Evolutionary conservation across 2,797 vertebrate genomes (phyloP).

Genomic region (Notolepis coatsorum): DNA sequence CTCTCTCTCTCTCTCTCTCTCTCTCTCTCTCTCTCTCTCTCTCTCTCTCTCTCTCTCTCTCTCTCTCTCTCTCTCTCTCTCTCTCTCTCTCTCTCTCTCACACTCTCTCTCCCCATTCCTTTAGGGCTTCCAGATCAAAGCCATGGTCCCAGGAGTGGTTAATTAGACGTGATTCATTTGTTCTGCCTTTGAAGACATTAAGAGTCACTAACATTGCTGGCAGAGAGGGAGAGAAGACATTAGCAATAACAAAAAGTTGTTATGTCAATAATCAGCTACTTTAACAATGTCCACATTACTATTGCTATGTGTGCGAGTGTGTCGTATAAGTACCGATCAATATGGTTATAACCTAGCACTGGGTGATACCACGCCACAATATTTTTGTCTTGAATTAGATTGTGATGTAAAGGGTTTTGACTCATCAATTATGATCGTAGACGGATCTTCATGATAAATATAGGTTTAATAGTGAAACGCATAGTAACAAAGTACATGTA

Average conservation of each 20-base stretch:
- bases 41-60: not conserved
- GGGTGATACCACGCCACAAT: no score
- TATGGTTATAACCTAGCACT: no score
- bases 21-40: not conserved
- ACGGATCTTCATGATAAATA: no score
- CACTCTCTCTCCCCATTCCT: slow-evolving; percentile 22
- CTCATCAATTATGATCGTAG: no score
- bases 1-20: no score
- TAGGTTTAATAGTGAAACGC: no score
- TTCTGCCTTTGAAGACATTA: slow-evolving; percentile 52
- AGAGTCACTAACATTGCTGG: slow-evolving; percentile 26
- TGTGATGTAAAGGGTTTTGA: no score
- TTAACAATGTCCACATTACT: slow-evolving; percentile 18
- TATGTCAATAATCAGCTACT: slow-evolving; percentile 20
- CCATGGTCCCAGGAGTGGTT: slow-evolving; percentile 30
- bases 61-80: not conserved
- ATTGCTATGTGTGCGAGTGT: not conserved
- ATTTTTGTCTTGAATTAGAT: no score
- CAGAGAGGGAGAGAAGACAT: slow-evolving; percentile 8
- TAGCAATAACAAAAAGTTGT: slow-evolving; percentile 28
- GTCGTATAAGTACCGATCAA: not conserved
- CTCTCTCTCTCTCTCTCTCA: not conserved
- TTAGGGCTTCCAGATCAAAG: slow-evolving; percentile 61
- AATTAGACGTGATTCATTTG: slow-evolving; percentile 55
- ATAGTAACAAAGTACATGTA: no score